Evolutionary conservation across 1,140 invertebrate species (phyloP).

Genomic region (Lasioglossum baleicum): DNA sequence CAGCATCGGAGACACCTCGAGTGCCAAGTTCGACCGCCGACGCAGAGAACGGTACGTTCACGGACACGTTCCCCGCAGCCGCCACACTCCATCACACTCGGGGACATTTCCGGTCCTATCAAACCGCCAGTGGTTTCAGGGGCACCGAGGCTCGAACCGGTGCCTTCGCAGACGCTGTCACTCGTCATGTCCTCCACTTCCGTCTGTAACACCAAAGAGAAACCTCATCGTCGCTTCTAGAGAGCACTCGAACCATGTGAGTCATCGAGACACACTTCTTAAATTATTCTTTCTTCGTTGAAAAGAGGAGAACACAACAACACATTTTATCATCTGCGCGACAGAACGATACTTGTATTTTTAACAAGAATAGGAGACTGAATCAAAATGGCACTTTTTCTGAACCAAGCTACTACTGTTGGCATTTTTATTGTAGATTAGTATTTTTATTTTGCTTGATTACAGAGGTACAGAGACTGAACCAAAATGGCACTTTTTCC

Average conservation of each 20-base stretch:
- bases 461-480: too few relatives aligned
- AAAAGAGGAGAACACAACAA: too few relatives aligned
- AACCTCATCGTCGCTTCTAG: neutral
- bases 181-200: constrained; percentile 71
- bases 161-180: constrained; percentile 64
- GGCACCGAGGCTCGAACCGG: constrained; percentile 52
- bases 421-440: too few relatives aligned
- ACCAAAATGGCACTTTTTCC: too few relatives aligned
- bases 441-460: too few relatives aligned
- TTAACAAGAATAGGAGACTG: too few relatives aligned
- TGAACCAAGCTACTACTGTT: too few relatives aligned
- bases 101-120: constrained; percentile 63
- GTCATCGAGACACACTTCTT: neutral
- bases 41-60: constrained; percentile 77
- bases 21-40: constrained; percentile 78
- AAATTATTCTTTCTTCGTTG: neutral
- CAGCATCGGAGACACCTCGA: constrained; percentile 78
- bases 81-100: constrained; percentile 76
- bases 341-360: too few relatives aligned
- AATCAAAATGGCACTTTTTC: too few relatives aligned
- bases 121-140: constrained; percentile 51
- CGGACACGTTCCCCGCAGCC: constrained; percentile 76
- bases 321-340: too few relatives aligned
- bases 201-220: constrained; percentile 64
- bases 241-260: neutral